Conservation (phyloP, 2,797 vertebrate species). For the Rhabdophis nuchalis region DNA sequence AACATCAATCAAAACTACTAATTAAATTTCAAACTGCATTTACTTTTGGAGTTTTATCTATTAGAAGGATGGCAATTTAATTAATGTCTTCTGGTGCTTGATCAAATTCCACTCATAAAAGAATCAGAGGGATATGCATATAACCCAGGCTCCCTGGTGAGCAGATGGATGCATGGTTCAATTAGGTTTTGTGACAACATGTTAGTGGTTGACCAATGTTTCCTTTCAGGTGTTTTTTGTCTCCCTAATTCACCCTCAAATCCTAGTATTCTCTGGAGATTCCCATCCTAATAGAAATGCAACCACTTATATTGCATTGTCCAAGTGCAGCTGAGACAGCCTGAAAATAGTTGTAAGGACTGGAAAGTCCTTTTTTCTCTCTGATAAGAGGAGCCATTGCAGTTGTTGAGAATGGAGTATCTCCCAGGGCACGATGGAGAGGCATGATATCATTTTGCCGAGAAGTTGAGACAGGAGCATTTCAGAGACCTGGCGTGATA, state of each 20-base stretch:
- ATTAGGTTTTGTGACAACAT: neutral
- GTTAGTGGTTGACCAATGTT: neutral
- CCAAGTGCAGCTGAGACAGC: neutral
- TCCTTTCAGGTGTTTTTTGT: neutral
- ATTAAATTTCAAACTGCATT: neutral
- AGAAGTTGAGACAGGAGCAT: no score
- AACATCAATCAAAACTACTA: neutral
- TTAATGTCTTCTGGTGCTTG: constrained; percentile 18
- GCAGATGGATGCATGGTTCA: neutral
- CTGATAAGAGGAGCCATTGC: no score
- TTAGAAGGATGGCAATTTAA: constrained; percentile 19
- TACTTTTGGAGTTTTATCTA: constrained; percentile 3
- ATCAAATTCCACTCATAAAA: neutral
- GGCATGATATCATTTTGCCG: no score
- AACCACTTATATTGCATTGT: neutral
- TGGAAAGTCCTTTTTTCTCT: neutral
- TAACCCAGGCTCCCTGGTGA: neutral
- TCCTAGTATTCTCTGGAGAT: neutral
- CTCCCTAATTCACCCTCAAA: neutral
- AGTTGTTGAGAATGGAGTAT: no score
- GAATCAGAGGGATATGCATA: neutral
- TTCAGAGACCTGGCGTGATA: no score
- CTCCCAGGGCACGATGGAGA: no score
- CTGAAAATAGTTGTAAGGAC: neutral
- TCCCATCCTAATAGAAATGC: neutral